Percentiles rank a stretch among this genome's conserved stretches.
phyloP scores from a whole-genome alignment of 2,797 vertebrate species.

The Gallirallus australis region DNA sequence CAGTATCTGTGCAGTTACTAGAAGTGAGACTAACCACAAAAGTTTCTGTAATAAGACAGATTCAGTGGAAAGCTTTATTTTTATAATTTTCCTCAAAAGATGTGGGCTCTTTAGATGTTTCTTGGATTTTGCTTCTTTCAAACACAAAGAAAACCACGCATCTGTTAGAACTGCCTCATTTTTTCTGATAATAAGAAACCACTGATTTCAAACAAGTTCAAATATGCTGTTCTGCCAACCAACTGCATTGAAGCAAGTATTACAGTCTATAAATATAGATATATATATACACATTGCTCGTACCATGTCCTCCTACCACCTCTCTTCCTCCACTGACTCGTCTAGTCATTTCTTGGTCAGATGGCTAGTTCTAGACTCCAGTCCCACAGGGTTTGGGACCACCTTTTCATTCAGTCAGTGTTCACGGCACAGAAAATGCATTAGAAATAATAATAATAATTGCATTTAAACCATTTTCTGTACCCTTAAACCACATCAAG shows the following conservation, averaged over 20 bases:
- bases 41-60: not conserved
- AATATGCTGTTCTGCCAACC: not conserved
- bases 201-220: not conserved
- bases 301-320: not conserved
- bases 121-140: not conserved
- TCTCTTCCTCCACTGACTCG: not conserved
- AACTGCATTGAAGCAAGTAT: not conserved
- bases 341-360: not conserved
- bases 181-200: not conserved
- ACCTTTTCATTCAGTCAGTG: not conserved
- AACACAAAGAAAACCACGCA: not conserved
- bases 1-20: not conserved
- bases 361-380: not conserved
- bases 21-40: not conserved
- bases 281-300: not conserved
- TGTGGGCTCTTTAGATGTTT: not conserved
- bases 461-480: not conserved
- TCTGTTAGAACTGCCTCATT: not conserved
- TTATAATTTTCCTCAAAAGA: not conserved
- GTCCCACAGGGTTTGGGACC: not conserved
- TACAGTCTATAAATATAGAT: not conserved
- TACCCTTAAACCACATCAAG: not conserved
- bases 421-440: not conserved
- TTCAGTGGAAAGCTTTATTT: not conserved
- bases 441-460: not conserved